Evolutionary conservation across 2,797 vertebrate genomes (phyloP).

Genomic region (Mycteria americana): DNA sequence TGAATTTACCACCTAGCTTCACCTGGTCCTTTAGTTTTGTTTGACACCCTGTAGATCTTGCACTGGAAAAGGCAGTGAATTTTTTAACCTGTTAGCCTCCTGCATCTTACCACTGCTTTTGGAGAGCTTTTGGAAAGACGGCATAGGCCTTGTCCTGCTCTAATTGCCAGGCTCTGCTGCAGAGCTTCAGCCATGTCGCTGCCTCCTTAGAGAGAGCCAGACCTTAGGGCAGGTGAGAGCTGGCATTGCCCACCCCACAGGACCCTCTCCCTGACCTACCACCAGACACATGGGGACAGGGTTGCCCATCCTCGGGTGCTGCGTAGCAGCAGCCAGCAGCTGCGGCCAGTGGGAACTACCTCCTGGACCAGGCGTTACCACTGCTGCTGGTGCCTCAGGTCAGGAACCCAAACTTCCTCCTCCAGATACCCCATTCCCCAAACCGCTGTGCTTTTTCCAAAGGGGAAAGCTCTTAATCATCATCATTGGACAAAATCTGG

Average conservation of each 20-base stretch:
- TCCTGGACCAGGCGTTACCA: background rate
- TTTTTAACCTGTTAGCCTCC: background rate
- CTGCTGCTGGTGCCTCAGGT: background rate
- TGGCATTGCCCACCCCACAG: background rate
- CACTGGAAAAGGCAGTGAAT: background rate
- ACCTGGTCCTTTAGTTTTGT: background rate
- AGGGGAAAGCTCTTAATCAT: background rate
- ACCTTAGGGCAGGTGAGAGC: background rate
- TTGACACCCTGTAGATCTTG: background rate
- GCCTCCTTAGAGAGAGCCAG: background rate
- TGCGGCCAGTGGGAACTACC: background rate
- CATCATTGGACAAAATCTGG: background rate
- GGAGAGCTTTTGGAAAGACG: background rate
- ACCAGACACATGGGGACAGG: background rate
- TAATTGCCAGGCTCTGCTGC: background rate
- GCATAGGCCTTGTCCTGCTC: background rate
- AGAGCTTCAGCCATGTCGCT: accelerated
- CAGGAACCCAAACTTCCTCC: background rate
- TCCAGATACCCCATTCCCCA: background rate
- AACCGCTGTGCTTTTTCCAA: background rate
- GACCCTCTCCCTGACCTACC: background rate
- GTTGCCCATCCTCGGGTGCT: background rate
- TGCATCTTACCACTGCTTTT: background rate
- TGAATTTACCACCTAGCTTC: background rate
- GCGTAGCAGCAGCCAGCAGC: background rate